Evolutionary conservation across 2,888 invertebrate species (phyloP), one percentile per base, ranked within the genome.

Genomic region (Ectemnius cavifrons): DNA sequence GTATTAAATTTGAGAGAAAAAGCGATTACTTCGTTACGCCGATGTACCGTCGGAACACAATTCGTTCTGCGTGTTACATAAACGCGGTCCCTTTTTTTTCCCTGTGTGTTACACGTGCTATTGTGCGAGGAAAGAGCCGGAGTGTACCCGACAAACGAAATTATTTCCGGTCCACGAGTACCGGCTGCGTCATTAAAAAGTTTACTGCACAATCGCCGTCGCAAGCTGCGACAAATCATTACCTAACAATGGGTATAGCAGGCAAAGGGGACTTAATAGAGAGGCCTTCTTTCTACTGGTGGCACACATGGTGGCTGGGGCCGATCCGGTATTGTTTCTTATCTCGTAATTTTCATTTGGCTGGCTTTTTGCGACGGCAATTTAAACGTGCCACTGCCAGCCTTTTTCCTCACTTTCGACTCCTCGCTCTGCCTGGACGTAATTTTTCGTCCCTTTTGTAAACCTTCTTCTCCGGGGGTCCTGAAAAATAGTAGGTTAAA

Each of bases 1-100:
- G 82, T 86, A 88, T 86, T 78, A 84, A 85, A 88, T 88, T 88
- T 84, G 80, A 81, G 79, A 68, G 79, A 82, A 77, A 81, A 63
- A 77, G 74, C 83, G 86, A 73, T 85, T 83, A 87, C 86, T 85
- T 83, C 83, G 84, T 85, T 86, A 76, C 58, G 13, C 69, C 45
- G 67, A 23, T 64, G 11, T 73, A 69, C 81, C 84, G 81, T 75
- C 72, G 85, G 86, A 88, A 87, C 73, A 81, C 75, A 84, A 86
- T 79, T 77, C 63, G 63, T 28, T 14, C 37, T 2, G 47, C 47
- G 47, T 4, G 11, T 47, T n/a, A n/a, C 47, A n/a, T 14, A 5
- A 47, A 2, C 13, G 47, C 11, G 4, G 52, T 62, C 57, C 60
- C 61, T 18, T 20, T 52, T 37, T 37, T 18, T 20, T 52, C 8